Conservation (phyloP, 2,888 invertebrate species). For the Chaetoderma sp. region DNA sequence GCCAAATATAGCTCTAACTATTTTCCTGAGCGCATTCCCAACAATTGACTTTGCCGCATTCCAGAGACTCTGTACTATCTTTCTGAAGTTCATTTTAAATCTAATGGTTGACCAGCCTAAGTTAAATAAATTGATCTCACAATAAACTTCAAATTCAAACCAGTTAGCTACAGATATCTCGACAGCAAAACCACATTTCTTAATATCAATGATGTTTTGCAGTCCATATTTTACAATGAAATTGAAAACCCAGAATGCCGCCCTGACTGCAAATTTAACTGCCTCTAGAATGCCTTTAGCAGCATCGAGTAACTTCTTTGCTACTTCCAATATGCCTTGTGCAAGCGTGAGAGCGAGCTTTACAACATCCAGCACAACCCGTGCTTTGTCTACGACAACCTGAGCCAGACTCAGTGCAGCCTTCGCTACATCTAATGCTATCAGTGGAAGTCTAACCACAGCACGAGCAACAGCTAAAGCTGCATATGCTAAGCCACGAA, state of each 20-base stretch:
- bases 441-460: background rate
- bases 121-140: slow-evolving; percentile 4
- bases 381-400: background rate
- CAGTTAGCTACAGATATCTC: background rate
- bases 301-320: background rate
- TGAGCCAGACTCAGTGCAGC: background rate
- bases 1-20: background rate
- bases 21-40: slow-evolving; percentile 29
- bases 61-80: slow-evolving; percentile 2
- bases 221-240: slow-evolving; percentile 6
- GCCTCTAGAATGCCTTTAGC: background rate
- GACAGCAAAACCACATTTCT: slow-evolving; percentile 3
- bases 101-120: background rate
- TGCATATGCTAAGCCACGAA: background rate
- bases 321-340: background rate
- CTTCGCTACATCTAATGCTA: slow-evolving; percentile 1
- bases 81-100: slow-evolving; percentile 4
- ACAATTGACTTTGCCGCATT: slow-evolving; percentile 7
- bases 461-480: background rate
- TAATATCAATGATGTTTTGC: slow-evolving; percentile 7
- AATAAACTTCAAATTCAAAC: slow-evolving; percentile 5
- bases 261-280: slow-evolving; percentile 6
- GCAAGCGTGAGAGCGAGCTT: background rate
- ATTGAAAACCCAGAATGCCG: background rate
- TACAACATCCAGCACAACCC: slow-evolving; percentile 1